These are phyloP conservation scores for Protobothrops mucrosquamatus DNA, from an alignment of 2,113 vertebrate species.

Conservation along the genomic window DNA sequence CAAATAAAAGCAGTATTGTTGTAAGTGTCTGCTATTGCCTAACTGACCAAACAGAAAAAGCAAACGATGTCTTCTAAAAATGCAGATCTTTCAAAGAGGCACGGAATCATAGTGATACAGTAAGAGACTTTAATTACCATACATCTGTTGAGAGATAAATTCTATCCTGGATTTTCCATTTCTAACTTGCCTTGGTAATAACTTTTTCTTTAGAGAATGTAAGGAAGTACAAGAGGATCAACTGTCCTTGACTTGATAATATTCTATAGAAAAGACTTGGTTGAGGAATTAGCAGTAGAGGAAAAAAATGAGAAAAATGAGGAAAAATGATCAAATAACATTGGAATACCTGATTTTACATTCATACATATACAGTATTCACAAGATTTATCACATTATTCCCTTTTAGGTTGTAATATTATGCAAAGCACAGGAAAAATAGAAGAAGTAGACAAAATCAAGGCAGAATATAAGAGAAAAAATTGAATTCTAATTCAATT, in stretches of 20 bases:
- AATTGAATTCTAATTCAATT: neutral
- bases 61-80: neutral
- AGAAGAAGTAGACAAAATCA: neutral
- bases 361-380: neutral
- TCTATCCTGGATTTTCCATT: neutral
- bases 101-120: neutral
- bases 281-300: neutral
- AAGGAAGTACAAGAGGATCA: neutral
- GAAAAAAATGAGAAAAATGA: neutral
- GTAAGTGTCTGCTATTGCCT: neutral
- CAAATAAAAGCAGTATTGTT: neutral
- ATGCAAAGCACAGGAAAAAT: neutral
- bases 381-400: neutral
- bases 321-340: neutral
- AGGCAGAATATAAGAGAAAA: neutral
- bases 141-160: neutral
- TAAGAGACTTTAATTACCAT: neutral
- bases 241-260: neutral
- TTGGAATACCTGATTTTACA: neutral
- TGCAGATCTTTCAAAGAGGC: neutral
- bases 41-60: neutral
- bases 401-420: neutral
- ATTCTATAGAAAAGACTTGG: neutral
- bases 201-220: neutral
- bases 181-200: neutral